Base-by-base conservation (phyloP, 2,888 invertebrate genomes). In the Onchidella celtica region DNA sequence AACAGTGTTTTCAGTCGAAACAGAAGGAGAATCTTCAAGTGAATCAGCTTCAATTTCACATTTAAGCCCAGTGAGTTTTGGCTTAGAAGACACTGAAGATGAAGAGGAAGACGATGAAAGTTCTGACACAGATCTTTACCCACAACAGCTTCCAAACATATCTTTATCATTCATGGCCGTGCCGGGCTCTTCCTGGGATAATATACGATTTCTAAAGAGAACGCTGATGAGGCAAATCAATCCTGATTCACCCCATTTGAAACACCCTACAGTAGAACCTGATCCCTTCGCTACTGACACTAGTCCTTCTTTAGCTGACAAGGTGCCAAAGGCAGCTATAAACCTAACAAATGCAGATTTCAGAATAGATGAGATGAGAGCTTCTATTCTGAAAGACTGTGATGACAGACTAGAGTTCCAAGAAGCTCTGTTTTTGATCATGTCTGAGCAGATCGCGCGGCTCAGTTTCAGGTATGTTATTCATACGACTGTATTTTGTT, bases 381-480 rank as follows among this genome's bases (percentile, higher is more conserved):
- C 63, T 4, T 36, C 38, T 29, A 76, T 76, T 17, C 61, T 65
- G 1, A 32, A 17, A 1, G 63, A 65, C 6, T 3, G 17, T 14
- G 34, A n/a, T 32, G 72, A 72, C n/a, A n/a, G 55, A 3, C 27
- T 32, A 0, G 47, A 76, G 32, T 24, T 32, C 9, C 61, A 65
- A 21, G 75, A 76, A n/a, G 75, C 75, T 14, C 21, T 32, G 27
- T 76, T 65, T 63, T 32, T 61, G 0, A 47, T 76, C 27, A 3
- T 76, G 65, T 63, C 75, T 0, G 65, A 76, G 40, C 65, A 76
- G 63, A 38, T 63, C 1, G 2, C 63, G 2, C 59, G 65, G 1
- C 40, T 76, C 17, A n/a, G 38, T 6, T 76, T 76, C 40, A 76
- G 66, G 75, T 76, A 76, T 3, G 65, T 14, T 38, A 3, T n/a